Evolutionary conservation across 2,888 invertebrate genomes (phyloP), one percentile per base, ranked within the genome.

Genomic region (Drosophila borealis): DNA sequence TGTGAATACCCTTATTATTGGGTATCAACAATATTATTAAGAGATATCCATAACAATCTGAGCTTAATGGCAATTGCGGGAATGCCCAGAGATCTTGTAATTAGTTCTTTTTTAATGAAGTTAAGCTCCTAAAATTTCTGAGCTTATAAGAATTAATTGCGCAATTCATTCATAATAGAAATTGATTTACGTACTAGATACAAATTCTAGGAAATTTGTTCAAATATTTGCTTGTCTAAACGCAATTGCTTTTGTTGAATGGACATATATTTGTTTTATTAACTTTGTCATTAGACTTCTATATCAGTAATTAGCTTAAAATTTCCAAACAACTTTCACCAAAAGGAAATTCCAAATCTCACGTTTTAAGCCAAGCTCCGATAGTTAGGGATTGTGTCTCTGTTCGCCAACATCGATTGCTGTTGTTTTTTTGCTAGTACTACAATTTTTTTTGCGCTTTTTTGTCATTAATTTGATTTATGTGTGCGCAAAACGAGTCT

Each of bases 381-480:
- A 29, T 29, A 8, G 33, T 9, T 50, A n/a, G 36, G 33, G 45
- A 45, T 53, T 53, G 3, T 25, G 11, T n/a, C 14, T n/a, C 21
- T n/a, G 45, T 29, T 37, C 8, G 9, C 14, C 14, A 39, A 29
- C 29, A 33, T 44, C 13, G 17, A 41, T 14, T 59, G 34, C 48
- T 55, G 51, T 55, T 44, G 54, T 29, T 68, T 17, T 57, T 63
- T 63, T 65, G 29, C 29, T 29, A 29, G 29, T 78, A n/a, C 36
- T 8, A 13, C 9, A 14, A 19, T 62, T 62, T 62, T 62, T 46
- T 8, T 19, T 54, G 17, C 13, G 10, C 36, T 44, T 17, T 71
- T 71, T 82, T 83, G 87, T 89, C 84, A 89, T 85, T 85, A 85
- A 85, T 71, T 87, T 85, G 84, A 85, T 85, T 85, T 81, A 85